Base-by-base conservation (phyloP, 1,140 invertebrate genomes). In the Halictus rubicundus region DNA sequence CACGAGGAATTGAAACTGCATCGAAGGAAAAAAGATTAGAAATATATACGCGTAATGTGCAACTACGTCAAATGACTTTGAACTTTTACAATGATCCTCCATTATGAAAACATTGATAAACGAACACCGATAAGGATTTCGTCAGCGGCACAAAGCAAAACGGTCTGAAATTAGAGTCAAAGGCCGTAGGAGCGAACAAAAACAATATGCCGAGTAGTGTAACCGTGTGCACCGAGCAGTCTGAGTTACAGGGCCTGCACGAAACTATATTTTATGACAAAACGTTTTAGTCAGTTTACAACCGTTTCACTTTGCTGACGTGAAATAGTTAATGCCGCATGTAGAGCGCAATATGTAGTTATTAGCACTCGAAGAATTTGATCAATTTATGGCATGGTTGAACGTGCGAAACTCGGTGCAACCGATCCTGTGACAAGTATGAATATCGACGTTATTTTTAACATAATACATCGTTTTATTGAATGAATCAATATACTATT, bases 71-170 rank as follows among this genome's bases (percentile, higher is more conserved):
- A 70, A 32, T 59, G 54, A 75, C 60, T 77, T 32, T 21, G 42
- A 63, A 61, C 32, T 77, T 77, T 54, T 70, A 61, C 75, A 27
- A 66, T 59, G 19, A 39, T 42, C 61, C 65, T 70, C 23, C 46
- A 25, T 61, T 32, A 49, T 72, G 69, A 65, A 79, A 79, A 64
- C 49, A 66, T 14, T 14, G 61, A 79, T 79, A 79, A 78, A 49
- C 69, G 4, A 19, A 8, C 10, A 21, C 21, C 61, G 61, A 73
- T 57, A 37, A 9, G 49, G 72, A 59, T 79, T 79, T 79, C 77
- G 77, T 79, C 69, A 65, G 73, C 69, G 69, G 64, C 59, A 37
- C 49, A 19, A 25, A 65, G 70, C 42, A 16, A 73, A 73, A 73
- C 25, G 21, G 23, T 61, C 37, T 63, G n/a, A 32, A 6, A 25